Base-by-base conservation (phyloP, 92 coral and sea anemone genomes). In the Phenganax stokvisi region DNA sequence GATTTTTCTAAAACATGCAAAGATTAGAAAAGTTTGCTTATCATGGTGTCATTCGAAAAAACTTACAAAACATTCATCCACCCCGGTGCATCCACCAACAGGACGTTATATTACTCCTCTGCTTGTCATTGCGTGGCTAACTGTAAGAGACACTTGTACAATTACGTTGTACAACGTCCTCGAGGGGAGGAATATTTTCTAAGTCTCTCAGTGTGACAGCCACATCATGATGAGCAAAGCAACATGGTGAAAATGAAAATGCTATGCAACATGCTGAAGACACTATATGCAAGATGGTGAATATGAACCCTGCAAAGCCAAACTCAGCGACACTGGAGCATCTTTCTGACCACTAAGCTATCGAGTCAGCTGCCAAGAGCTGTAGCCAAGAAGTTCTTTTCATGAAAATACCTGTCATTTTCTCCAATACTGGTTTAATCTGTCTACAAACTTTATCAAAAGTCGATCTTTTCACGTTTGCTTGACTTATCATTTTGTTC, bases 391-490 rank as follows among this genome's bases (percentile, higher is more conserved):
- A 37, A 20, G 25, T 20, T 20, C 25, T 20, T 37, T 37, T 37
- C 31, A 20, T 20, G 1, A 65, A 65, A n/a, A 9, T 75, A 75
- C 81, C 81, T 57, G 81, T 31, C 81, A 76, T 59, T 57, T 76
- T 76, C 1, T 76, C 69, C 67, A 76, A 58, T 7, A 76, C 6
- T 9, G 17, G 67, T 76, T 76, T 55, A 57, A 93, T 87, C 66
- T 91, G 86, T 63, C 85, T 85, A 57, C 86, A 85, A 5, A 93
- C 89, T 55, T 85, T 86, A 66, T 91, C 97, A 88, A 93, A 93
- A 77, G 84, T 90, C 52, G 93, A 82, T 59, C 87, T 80, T 75
- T 88, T 93, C 8, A 87, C 85, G 56, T 75, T 88, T 60, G 85
- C 47, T 55, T 56, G 85, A 47, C 63, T 80, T 60, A 93, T n/a